phyloP scores from a whole-genome alignment of 2,113 vertebrate genomes.

The Psittacus erithacus region DNA sequence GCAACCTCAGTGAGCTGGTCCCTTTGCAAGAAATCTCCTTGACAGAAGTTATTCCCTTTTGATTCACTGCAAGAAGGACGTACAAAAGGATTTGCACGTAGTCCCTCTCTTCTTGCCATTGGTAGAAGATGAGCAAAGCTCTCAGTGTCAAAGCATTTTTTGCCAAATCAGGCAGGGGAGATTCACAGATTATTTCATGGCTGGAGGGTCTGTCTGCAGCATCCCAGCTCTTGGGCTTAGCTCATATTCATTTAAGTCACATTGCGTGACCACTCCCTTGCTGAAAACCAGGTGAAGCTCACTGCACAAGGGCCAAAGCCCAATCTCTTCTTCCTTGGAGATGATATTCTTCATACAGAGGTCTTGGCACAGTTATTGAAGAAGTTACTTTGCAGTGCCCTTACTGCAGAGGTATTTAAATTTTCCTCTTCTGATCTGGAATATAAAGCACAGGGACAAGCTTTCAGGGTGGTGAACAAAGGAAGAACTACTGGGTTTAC shows the following conservation, averaged over 20 bases:
- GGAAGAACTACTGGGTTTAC: not conserved
- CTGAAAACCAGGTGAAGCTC: not conserved
- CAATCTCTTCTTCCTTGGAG: not conserved
- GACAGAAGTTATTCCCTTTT: not conserved
- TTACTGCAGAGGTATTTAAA: not conserved
- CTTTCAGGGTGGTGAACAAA: not conserved
- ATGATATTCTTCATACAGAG: not conserved
- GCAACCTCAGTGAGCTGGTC: not conserved
- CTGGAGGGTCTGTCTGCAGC: not conserved
- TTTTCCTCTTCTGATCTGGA: not conserved
- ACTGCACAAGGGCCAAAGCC: not conserved
- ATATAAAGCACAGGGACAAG: not conserved
- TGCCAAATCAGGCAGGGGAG: not conserved
- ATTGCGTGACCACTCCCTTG: not conserved
- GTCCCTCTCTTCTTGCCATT: rapidly evolving
- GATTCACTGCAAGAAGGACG: not conserved
- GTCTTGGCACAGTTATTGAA: not conserved
- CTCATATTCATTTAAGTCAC: not conserved
- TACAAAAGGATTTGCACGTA: rapidly evolving
- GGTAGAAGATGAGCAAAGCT: not conserved
- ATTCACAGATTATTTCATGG: not conserved
- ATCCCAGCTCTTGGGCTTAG: not conserved
- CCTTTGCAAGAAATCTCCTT: not conserved
- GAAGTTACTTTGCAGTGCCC: not conserved
- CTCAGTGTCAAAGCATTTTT: not conserved